Conservation (phyloP, 2,113 vertebrate genomes). For the Phodopus roborovskii region DNA sequence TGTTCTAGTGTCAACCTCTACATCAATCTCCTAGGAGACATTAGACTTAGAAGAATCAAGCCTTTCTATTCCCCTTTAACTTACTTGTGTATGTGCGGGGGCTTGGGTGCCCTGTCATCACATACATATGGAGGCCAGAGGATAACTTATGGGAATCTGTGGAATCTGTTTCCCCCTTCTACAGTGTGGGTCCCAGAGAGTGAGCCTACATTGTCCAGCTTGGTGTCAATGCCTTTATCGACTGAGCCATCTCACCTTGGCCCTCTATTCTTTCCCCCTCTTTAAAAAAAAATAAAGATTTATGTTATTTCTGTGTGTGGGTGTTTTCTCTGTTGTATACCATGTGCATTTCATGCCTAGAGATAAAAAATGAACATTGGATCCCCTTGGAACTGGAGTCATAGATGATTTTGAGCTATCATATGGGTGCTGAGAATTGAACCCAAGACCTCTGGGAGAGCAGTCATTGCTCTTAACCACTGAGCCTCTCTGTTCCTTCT, state of each 20-base stretch:
- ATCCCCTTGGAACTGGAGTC: not conserved
- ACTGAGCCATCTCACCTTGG: not conserved
- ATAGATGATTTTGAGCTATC: not conserved
- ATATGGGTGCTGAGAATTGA: not conserved
- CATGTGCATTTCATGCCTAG: not conserved
- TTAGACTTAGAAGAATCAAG: not conserved
- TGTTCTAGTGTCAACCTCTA: no score
- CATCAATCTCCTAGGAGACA: no score
- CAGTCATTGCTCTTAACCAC: not conserved
- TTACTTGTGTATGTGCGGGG: no score
- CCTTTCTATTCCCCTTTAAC: not conserved
- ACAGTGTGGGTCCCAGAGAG: not conserved
- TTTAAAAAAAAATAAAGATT: not conserved
- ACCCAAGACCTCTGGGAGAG: not conserved
- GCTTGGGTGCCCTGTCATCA: not conserved
- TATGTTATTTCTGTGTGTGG: not conserved
- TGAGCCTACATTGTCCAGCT: not conserved
- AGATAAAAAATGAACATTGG: not conserved
- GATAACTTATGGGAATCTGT: not conserved
- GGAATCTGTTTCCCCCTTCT: not conserved
- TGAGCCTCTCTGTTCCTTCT: not conserved
- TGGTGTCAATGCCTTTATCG: not conserved
- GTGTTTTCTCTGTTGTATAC: not conserved
- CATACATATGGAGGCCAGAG: not conserved
- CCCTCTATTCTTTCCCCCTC: not conserved